phyloP scores from a whole-genome alignment of 2,113 vertebrate species.

The Mellivora capensis region DNA sequence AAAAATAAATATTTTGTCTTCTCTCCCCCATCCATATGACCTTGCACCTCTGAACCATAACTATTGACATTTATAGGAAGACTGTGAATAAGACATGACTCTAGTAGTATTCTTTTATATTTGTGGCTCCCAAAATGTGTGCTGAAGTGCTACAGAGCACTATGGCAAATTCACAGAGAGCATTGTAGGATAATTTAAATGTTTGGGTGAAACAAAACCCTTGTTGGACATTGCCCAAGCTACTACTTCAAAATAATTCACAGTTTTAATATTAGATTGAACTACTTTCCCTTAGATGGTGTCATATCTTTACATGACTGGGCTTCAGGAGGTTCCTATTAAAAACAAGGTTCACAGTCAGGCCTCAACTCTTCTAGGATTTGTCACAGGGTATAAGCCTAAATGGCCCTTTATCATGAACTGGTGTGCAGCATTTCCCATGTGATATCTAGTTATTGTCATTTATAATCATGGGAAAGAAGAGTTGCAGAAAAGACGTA shows the following conservation, averaged over 20 bases:
- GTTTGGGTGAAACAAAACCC: neutral
- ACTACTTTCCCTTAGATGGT: neutral
- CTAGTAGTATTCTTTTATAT: neutral
- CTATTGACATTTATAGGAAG: neutral
- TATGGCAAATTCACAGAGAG: neutral
- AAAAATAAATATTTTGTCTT: neutral
- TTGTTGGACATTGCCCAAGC: neutral
- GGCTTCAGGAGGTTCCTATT: neutral
- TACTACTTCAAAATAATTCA: neutral
- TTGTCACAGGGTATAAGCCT: neutral
- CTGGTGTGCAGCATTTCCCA: neutral
- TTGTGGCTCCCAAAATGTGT: neutral
- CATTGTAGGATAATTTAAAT: neutral
- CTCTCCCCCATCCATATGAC: fast-evolving
- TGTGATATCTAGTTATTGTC: neutral
- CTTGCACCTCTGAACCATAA: neutral
- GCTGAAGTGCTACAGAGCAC: neutral
- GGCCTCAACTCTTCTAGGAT: neutral
- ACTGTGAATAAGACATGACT: too few relatives aligned
- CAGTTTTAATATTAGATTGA: neutral
- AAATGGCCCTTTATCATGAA: neutral
- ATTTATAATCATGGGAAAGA: neutral
- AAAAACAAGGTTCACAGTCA: neutral
- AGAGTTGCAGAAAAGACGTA: neutral
- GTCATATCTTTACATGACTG: neutral